Evolutionary conservation across 92 coral and sea anemone species (phyloP), one percentile per base, ranked within the genome.

Genomic region (Palythoa caribaeorum): DNA sequence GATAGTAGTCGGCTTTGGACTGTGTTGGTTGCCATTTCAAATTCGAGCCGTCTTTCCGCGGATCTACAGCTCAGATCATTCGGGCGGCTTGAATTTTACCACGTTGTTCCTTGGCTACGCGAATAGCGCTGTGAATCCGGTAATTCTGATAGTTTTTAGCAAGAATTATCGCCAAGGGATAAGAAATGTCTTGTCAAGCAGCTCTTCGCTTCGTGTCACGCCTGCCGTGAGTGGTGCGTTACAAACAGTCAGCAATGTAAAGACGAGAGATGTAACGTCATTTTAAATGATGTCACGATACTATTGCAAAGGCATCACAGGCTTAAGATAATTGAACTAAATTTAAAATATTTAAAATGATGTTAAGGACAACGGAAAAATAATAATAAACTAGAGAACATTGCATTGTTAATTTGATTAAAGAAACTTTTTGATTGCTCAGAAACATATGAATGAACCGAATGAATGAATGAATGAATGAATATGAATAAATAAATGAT

Each of bases 101-200:
- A 62, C 76, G 51, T 5, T 81, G 40, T 81, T 47, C 66, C 76
- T 81, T 38, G 86, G 86, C n/a, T 48, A 81, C 53, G 73, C 86
- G 11, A 81, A 81, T 28, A 81, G 86, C 76, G 86, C 86, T 13
- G 28, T 81, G 6, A 81, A 81, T 81, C 86, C 86, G 9, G 60
- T 81, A 6, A 81, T 81, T 48, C 52, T 81, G 17, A 51, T 81
- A n/a, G 57, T 66, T 20, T 81, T 81, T 50, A 81, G 74, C 74
- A 81, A 81, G 76, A 81, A 81, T 57, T 81, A 81, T 53, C 86
- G 86, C 17, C 86, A 66, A 38, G 86, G 86, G 60, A 81, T 81
- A 3, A 1, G 55, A 6, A 65, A n/a, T 47, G 6, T 65, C 14
- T 69, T 19, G 75, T 68, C 47, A 28, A 28, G 12, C 21, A 65